Conservation (phyloP, 2,113 vertebrate genomes). For the Tamias sibiricus region DNA sequence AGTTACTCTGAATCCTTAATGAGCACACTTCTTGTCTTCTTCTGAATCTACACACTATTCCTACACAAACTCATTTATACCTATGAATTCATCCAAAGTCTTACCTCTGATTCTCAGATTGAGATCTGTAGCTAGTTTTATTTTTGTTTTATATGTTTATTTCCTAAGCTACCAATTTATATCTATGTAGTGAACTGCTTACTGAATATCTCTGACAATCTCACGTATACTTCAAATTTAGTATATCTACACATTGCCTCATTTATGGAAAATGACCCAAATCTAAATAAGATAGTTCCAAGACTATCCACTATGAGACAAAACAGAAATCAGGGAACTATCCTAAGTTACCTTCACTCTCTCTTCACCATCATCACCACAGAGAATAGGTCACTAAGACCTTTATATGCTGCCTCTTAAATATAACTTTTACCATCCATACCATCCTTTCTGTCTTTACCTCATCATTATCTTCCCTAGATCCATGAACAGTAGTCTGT, state of each 20-base stretch:
- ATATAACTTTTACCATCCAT: background rate
- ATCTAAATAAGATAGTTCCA: background rate
- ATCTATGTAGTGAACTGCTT: background rate
- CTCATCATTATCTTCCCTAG: background rate
- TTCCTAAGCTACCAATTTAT: conserved; percentile 8
- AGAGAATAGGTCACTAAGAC: background rate
- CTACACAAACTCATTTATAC: background rate
- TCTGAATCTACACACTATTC: background rate
- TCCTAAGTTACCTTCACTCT: background rate
- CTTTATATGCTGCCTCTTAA: background rate
- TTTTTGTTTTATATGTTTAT: background rate
- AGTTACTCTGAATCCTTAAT: background rate
- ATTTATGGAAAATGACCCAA: background rate
- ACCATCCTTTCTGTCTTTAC: background rate
- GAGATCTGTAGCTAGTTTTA: background rate
- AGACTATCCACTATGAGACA: background rate
- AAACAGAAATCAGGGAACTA: background rate
- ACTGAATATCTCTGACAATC: background rate
- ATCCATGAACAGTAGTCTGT: background rate
- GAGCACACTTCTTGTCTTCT: background rate
- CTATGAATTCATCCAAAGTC: background rate
- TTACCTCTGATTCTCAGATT: background rate
- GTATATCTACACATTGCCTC: background rate
- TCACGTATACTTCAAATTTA: background rate
- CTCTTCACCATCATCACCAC: background rate